Percentiles rank a stretch among this genome's conserved stretches.
phyloP scores from a whole-genome alignment of 30 jellyfish, hydroid and myxozoan species.

The Turritopsis rubra region DNA sequence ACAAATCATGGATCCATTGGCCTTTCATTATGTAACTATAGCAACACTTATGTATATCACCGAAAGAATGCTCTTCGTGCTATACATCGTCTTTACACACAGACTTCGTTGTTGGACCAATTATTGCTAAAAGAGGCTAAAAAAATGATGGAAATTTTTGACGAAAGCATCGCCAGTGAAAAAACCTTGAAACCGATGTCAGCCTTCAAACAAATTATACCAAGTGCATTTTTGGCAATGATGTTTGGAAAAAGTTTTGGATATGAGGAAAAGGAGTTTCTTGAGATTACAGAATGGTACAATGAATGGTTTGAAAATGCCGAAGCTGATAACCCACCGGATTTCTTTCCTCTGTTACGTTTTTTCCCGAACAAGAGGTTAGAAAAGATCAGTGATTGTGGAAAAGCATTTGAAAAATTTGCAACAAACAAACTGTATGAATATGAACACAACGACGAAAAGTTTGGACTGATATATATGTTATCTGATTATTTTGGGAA shows the following conservation, averaged over 20 bases:
- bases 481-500: not conserved
- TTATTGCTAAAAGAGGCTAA: constrained; percentile 12
- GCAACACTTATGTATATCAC: not conserved
- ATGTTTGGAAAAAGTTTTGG: constrained; percentile 18
- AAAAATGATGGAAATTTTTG: constrained; percentile 16
- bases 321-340: constrained; percentile 27
- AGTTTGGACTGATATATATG: not conserved
- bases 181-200: constrained; percentile 4
- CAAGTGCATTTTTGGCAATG: constrained; percentile 25
- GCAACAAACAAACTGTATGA: not conserved
- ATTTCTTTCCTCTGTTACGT: constrained; percentile 23
- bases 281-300: not conserved
- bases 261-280: not conserved
- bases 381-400: not conserved
- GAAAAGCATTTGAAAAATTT: constrained; percentile 19
- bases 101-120: not conserved
- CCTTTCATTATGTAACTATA: constrained; percentile 16
- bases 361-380: constrained; percentile 23
- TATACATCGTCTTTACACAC: not conserved
- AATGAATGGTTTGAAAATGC: constrained; percentile 33
- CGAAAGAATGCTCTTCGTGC: constrained; percentile 21
- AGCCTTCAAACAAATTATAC: not conserved
- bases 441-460: not conserved
- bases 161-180: not conserved
- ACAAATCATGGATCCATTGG: constrained; percentile 19